These are phyloP conservation scores for Noctilio leporinus DNA, from an alignment of 2,113 vertebrate genomes.

Conservation along the genomic window DNA sequence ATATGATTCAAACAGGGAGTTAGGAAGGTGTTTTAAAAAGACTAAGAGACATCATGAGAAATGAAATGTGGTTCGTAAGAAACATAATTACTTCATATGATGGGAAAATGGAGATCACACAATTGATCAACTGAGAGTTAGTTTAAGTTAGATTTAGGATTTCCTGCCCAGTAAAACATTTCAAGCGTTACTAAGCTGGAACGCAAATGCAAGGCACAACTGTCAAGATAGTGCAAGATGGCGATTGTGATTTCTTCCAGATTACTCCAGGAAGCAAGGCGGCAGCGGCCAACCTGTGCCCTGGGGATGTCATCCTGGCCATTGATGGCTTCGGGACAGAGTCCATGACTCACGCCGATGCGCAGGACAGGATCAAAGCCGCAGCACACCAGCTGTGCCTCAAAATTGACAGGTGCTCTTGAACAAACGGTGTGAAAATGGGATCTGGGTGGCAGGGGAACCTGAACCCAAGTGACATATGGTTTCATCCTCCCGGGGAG, in stretches of 20 bases:
- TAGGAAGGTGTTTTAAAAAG: background rate
- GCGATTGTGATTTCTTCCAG: slow-evolving; percentile 77
- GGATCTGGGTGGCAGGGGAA: slow-evolving; percentile 40
- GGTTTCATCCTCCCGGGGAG: background rate
- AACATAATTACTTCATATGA: background rate
- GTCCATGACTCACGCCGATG: slow-evolving; percentile 94
- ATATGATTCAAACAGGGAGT: background rate
- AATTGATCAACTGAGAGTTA: background rate
- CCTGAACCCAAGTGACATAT: background rate
- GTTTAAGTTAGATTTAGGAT: background rate
- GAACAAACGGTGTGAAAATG: background rate
- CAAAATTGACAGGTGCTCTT: slow-evolving; percentile 90
- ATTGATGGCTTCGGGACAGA: slow-evolving; percentile 89
- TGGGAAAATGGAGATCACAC: background rate
- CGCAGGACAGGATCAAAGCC: slow-evolving; percentile 95
- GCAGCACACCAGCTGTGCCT: slow-evolving; percentile 85
- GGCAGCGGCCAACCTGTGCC: slow-evolving; percentile 86
- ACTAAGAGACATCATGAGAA: background rate
- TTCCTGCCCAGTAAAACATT: background rate
- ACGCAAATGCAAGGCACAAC: background rate
- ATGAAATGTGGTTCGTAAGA: background rate
- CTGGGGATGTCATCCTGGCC: slow-evolving; percentile 93
- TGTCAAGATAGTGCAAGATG: background rate
- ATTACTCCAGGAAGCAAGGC: slow-evolving; percentile 96
- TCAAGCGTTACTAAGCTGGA: background rate